A percentile compares a stretch with the other conserved stretches of the same genome.
Evolutionary conservation across 2,113 vertebrate species (phyloP).

Genomic region (Glareola pratincola): DNA sequence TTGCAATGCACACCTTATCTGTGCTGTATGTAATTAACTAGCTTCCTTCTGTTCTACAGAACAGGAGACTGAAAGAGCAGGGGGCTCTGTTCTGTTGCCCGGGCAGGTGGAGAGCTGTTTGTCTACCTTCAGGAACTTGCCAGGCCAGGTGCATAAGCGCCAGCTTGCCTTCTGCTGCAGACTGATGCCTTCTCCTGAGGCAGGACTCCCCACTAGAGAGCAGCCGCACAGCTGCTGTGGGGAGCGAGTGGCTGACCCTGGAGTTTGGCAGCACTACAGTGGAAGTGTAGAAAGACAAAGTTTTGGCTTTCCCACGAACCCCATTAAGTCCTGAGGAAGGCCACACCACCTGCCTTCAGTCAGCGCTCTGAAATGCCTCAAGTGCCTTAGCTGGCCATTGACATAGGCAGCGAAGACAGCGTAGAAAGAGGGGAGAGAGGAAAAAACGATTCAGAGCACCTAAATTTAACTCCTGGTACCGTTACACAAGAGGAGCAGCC

Average conservation of each 20-base stretch:
- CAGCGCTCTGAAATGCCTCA: background rate
- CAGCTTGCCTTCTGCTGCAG: background rate
- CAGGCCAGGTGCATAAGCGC: too few species aligned
- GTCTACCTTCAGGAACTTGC: background rate
- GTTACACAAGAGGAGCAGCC: background rate
- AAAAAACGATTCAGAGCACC: background rate
- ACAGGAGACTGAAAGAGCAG: background rate
- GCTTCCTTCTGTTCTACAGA: background rate
- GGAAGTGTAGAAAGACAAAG: too few species aligned
- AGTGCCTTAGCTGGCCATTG: too few species aligned
- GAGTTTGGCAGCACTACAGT: too few species aligned
- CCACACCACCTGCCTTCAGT: fast-evolving
- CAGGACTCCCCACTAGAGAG: background rate
- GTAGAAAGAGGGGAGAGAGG: background rate
- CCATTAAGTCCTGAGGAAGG: background rate
- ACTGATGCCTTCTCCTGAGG: background rate
- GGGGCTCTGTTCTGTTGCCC: background rate
- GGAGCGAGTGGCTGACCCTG: background rate
- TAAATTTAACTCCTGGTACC: background rate
- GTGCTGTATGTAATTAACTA: background rate
- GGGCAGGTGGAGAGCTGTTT: background rate
- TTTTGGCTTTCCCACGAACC: background rate
- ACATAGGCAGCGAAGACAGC: background rate
- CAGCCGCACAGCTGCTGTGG: background rate
- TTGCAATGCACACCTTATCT: background rate